Base-by-base conservation (phyloP, 2,888 invertebrate genomes). In the Acronicta alni region DNA sequence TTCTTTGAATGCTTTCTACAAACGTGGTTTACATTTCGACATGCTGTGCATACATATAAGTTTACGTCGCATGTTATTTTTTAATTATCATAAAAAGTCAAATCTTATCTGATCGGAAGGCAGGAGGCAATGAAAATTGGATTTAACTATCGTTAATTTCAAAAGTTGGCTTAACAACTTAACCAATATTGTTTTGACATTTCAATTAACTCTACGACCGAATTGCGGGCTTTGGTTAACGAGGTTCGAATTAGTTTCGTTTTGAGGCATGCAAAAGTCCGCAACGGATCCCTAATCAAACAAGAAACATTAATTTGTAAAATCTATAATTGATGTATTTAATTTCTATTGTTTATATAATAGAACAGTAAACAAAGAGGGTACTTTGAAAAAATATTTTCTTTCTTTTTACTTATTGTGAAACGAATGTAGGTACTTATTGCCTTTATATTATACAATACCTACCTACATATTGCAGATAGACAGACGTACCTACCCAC, bases 1-100 rank as follows among this genome's bases (percentile, higher is more conserved):
- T 55, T 55, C 16, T 67, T 60, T 64, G 49, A 54, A 49, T 60
- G 45, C 23, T 60, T 63, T 64, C 64, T 51, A 35, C 23, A 70
- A 62, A 67, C 16, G 39, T 60, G 32, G 32, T 41, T 45, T 20
- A 8, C 15, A 38, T 48, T 49, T 41, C 26, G n/a, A 42, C 56
- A 61, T 57, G 53, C 26, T 57, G 26, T 26, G 41, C 57, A 38
- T 26, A 57, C 46, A 42, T 26, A 30, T 32, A n/a, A 51, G 30
- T 37, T 62, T 15, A 37, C 8, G 26, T 57, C 32, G 35, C 48
- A 43, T 59, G 47, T 39, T 16, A 30, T 45, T 45, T n/a, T 57
- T 52, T 35, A 41, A 57, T 39, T 46, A 67, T 51, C n/a, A 49
- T 43, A 32, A 42, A 44, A 47, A 20, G 23, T 69, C 7, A 47